phyloP scores from a whole-genome alignment of 2,888 invertebrate species.

The Drosophila mimetica region DNA sequence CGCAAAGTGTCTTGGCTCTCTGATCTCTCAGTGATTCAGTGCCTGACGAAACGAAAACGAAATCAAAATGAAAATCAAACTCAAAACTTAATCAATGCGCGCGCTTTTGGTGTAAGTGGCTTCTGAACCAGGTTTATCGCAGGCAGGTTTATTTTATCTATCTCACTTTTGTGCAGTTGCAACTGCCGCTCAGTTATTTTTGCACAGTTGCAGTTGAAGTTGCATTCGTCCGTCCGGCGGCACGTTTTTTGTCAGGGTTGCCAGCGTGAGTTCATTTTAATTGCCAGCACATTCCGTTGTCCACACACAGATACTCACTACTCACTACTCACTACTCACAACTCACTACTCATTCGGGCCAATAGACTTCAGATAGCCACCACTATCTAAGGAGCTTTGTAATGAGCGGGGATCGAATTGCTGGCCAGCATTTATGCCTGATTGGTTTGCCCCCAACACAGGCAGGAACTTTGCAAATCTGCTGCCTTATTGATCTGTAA shows the following conservation, averaged over 20 bases:
- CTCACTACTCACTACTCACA: background rate
- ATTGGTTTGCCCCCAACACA: conserved; percentile 15
- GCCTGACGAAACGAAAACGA: background rate
- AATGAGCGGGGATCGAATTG: conserved; percentile 27
- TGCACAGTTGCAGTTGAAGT: conserved; percentile 49
- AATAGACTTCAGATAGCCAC: conserved; percentile 2
- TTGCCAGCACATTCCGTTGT: conserved; percentile 68
- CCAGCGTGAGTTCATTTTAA: conserved; percentile 78
- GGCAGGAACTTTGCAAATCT: conserved; percentile 8
- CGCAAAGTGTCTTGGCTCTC: conserved; percentile 44
- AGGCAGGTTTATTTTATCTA: conserved; percentile 17
- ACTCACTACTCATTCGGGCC: conserved; percentile 12
- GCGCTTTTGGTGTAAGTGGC: conserved; percentile 44
- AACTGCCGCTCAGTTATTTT: conserved; percentile 25
- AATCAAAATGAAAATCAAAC: background rate
- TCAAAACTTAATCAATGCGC: conserved; percentile 42
- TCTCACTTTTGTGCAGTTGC: conserved; percentile 41
- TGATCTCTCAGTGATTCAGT: background rate
- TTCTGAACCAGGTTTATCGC: conserved; percentile 24
- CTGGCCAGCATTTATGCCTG: conserved; percentile 21
- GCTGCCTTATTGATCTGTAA: conserved; percentile 6
- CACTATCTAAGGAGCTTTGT: conserved; percentile 27
- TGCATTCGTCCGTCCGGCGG: conserved; percentile 41
- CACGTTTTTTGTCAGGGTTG: conserved; percentile 40
- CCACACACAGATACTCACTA: conserved; percentile 6